phyloP scores from a whole-genome alignment of 2,888 invertebrate genomes.

The Apodemia zela region DNA sequence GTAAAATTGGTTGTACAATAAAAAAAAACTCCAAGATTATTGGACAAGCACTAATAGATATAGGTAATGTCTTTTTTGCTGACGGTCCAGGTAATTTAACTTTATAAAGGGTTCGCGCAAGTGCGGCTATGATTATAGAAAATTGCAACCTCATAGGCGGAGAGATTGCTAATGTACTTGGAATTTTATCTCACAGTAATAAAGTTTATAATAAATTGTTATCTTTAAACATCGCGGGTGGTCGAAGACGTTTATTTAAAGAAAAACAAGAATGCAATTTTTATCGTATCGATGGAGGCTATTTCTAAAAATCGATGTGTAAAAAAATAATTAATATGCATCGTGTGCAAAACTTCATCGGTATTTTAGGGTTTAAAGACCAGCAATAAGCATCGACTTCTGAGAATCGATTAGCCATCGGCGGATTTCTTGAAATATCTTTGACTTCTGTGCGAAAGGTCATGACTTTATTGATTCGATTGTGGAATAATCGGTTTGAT shows the following conservation, averaged over 20 bases:
- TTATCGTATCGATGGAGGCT: slow-evolving; percentile 32
- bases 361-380: slow-evolving; percentile 16
- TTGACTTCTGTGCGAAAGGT: slow-evolving; percentile 11
- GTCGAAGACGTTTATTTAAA: slow-evolving; percentile 67
- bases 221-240: slow-evolving; percentile 65
- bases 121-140: slow-evolving; percentile 38
- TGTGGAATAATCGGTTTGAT: not conserved
- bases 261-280: slow-evolving; percentile 71
- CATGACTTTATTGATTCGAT: not conserved
- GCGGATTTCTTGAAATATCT: slow-evolving; percentile 12
- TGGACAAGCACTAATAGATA: slow-evolving; percentile 12
- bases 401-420: slow-evolving; percentile 10
- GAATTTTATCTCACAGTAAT: slow-evolving; percentile 57
- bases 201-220: slow-evolving; percentile 65
- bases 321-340: slow-evolving; percentile 47
- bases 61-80: slow-evolving; percentile 11
- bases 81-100: slow-evolving; percentile 20
- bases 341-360: slow-evolving; percentile 44
- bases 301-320: slow-evolving; percentile 23
- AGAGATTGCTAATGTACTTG: slow-evolving; percentile 34
- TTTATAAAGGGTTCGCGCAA: slow-evolving; percentile 46
- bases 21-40: not conserved
- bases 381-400: slow-evolving; percentile 15
- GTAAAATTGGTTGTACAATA: not conserved
- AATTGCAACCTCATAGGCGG: slow-evolving; percentile 42